Conservation (phyloP, 2,797 vertebrate species). For the Gadopsis marmoratus region DNA sequence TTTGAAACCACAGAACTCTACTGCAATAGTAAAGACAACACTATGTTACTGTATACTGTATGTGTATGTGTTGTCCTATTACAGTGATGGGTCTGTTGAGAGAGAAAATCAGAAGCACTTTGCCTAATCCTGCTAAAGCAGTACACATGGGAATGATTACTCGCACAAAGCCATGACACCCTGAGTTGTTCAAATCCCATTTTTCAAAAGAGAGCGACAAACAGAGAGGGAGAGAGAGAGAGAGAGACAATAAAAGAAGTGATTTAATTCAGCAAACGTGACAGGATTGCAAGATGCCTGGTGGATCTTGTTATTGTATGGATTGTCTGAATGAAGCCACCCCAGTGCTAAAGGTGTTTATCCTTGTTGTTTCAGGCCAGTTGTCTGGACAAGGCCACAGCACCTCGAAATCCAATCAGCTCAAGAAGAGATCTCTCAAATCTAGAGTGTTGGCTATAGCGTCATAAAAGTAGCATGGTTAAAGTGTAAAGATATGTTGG, state of each 20-base stretch:
- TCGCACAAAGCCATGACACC: conserved; percentile 82
- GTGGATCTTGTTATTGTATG: conserved; percentile 64
- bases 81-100: conserved; percentile 58
- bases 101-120: conserved; percentile 70
- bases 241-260: conserved; percentile 61
- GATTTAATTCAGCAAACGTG: conserved; percentile 73
- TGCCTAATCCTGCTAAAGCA: conserved; percentile 79
- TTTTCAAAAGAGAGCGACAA: conserved; percentile 75
- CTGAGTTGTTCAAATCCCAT: conserved; percentile 79
- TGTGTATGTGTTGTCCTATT: conserved; percentile 38
- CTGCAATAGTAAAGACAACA: conserved; percentile 4
- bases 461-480: conserved; percentile 45
- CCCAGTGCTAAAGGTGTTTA: conserved; percentile 32
- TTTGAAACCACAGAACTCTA: conserved; percentile 18
- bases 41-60: conserved; percentile 12
- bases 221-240: conserved; percentile 48
- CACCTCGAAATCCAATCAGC: conserved; percentile 38
- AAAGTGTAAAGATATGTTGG: conserved; percentile 51
- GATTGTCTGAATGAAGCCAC: conserved; percentile 49
- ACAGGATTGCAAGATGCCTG: conserved; percentile 60
- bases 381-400: conserved; percentile 16
- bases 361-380: conserved; percentile 41
- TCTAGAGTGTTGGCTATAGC: conserved; percentile 40
- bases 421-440: conserved; percentile 34
- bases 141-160: conserved; percentile 79